Evolutionary conservation across 2,888 invertebrate genomes (phyloP).

Genomic region (Cryptocephalus primarius): DNA sequence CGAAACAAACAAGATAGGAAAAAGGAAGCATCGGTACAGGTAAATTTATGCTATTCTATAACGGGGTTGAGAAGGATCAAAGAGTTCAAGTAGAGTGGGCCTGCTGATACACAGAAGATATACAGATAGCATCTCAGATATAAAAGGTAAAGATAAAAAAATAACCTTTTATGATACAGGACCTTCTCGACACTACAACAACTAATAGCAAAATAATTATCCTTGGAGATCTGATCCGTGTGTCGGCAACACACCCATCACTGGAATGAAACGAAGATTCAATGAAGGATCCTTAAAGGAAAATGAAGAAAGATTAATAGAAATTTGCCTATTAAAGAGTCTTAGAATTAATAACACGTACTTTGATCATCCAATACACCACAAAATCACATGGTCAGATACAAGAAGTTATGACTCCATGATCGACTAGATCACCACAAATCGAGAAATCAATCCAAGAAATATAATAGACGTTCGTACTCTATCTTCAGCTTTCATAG

Average conservation of each 20-base stretch:
- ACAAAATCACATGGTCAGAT: constrained; percentile 1
- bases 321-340: not conserved
- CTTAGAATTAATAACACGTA: not conserved
- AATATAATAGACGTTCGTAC: not conserved
- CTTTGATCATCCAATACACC: not conserved
- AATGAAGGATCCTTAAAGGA: not conserved
- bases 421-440: not conserved
- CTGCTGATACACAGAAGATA: not conserved
- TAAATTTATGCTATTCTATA: too few species aligned
- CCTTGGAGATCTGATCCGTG: not conserved
- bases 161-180: not conserved
- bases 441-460: not conserved
- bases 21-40: too few species aligned
- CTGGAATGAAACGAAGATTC: not conserved
- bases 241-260: not conserved
- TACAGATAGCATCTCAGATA: not conserved
- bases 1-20: not conserved
- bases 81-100: not conserved
- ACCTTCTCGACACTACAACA: not conserved
- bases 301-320: not conserved
- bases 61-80: not conserved
- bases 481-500: not conserved
- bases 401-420: not conserved
- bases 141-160: not conserved
- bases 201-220: not conserved